Base-by-base conservation (phyloP, 2,113 vertebrate species). In the Grammomys dolichurus region DNA sequence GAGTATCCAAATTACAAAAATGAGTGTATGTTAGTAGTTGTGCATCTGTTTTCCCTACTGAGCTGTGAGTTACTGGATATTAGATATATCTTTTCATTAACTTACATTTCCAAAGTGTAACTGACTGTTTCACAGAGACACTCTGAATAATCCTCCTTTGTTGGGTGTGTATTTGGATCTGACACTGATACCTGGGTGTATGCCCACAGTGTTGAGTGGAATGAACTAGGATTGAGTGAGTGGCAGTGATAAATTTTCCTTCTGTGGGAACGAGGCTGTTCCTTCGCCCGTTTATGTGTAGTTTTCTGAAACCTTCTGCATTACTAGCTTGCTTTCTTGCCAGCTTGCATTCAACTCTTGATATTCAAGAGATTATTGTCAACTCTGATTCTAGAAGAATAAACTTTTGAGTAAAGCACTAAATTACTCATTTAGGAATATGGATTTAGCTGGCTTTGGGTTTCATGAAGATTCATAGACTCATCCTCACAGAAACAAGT, bases 391-490 rank as follows among this genome's bases (percentile, higher is more conserved):
- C 63, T 75, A 92, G 67, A 94, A 95, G 77, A 76, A 92, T 84
- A 91, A 91, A 96, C 33, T 65, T 92, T 48, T 91, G 69, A 54
- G 46, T 63, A 95, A 92, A 94, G 46, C 89, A 6, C 88, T 95
- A 90, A 96, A 91, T 92, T 91, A 92, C 51, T 93, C 85, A 95
- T 54, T 97, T 93, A 96, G 78, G 93, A 97, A 84, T 95, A 91
- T 72, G 63, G 90, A 90, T 97, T 93, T 96, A 95, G 12, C 22
- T 87, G 97, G 86, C 86, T 95, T 96, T 97, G 60, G 75, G 78
- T 91, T 96, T 95, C 73, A 94, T 81, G 93, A 96, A 89, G 93
- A 96, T 82, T 95, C 58, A 80, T 75, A 94, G 85, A 88, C n/a
- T 20, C 43, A 72, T 88, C 46, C 76, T 72, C 89, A 82, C 63